Evolutionary conservation across 2,113 vertebrate species (phyloP), one percentile per base, ranked within the genome.

Genomic region (Amphilophus citrinellus): DNA sequence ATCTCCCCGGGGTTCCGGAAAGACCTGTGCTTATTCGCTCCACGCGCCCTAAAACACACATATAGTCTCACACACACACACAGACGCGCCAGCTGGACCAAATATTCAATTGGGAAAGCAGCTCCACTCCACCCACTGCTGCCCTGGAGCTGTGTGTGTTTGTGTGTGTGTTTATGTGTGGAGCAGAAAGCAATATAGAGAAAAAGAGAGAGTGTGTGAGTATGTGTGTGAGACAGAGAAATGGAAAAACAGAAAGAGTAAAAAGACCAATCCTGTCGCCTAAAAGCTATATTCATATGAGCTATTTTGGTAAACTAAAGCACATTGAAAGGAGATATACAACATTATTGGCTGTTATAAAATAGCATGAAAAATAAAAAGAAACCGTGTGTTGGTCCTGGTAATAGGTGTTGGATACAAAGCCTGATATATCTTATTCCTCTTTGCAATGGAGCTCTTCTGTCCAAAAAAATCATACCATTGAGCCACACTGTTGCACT

Each of bases 1-100:
- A 91, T 95, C 93, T 96, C 95, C 93, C 92, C 82, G 84, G 93
- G 93, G 93, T 92, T 92, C 95, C 91, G 93, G 94, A 96, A 95
- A 94, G 94, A 92, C 91, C 93, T 84, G 89, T 84, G 80, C 92
- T 91, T 88, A 92, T 91, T 90, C 39, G 65, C 88, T 91, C 87
- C 89, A 92, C 82, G 76, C 35, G 80, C 60, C 75, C 86, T 82
- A 80, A 89, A 88, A 78, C 85, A 86, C 89, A 91, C 61, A 88
- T n/a, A 78, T 14, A 83, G 60, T 86, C 30, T 30, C 59, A 80
- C 50, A 47, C 65, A 30, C 77, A 78, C 81, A 71, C 24, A 2
- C 62, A 84, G 1, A 53, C 83, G 80, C 77, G 84, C 93, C 94
- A 95, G 95, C 94, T 96, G 95, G 94, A 94, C 92, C 90, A 94